Conservation (phyloP, 2,113 vertebrate species). For the Menidia beryllina region DNA sequence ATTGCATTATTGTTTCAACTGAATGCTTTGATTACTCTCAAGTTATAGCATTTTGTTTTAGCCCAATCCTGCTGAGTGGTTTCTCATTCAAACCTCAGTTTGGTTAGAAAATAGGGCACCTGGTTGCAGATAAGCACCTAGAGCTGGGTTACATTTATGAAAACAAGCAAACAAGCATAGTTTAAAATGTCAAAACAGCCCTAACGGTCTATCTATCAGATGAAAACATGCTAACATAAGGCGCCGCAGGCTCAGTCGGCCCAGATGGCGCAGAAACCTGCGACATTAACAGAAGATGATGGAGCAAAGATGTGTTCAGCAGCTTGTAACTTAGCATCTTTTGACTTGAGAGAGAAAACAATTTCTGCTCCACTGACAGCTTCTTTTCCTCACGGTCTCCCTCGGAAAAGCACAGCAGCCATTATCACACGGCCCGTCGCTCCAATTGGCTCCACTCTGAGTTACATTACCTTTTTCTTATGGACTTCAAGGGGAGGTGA, state of each 20-base stretch:
- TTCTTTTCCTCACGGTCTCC: not conserved
- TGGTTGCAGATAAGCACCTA: too few species aligned
- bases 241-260: constrained; percentile 13
- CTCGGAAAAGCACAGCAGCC: not conserved
- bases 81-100: too few species aligned
- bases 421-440: not conserved
- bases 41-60: too few species aligned
- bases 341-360: not conserved
- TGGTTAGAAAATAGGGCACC: not conserved
- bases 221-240: constrained; percentile 9
- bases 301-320: constrained; percentile 11
- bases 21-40: too few species aligned
- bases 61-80: too few species aligned
- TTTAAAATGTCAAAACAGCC: not conserved
- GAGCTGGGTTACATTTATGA: too few species aligned
- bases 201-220: not conserved
- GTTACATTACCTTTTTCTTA: too few species aligned
- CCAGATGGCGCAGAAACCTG: too few species aligned
- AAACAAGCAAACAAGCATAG: not conserved
- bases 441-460: not conserved
- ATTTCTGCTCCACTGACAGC: not conserved
- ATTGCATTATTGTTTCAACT: too few species aligned
- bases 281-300: constrained; percentile 5
- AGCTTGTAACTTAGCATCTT: constrained; percentile 18
- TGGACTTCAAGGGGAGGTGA: too few species aligned